Conservation (phyloP, 2,113 vertebrate genomes). For the Ginglymostoma cirratum region DNA sequence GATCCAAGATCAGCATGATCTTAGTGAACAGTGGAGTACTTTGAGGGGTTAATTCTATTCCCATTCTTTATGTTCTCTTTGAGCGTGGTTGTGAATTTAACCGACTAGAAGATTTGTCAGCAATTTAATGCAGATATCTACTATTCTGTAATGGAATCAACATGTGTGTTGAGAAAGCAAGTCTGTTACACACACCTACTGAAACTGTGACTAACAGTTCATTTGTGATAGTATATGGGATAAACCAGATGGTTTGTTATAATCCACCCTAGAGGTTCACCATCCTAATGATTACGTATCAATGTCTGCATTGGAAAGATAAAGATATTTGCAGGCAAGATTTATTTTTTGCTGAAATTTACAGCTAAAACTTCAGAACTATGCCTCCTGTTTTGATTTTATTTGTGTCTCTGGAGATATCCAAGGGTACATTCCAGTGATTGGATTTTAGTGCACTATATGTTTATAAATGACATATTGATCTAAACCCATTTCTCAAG, state of each 20-base stretch:
- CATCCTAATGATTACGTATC: background rate
- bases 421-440: background rate
- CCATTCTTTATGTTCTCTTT: background rate
- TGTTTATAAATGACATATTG: background rate
- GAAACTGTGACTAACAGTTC: background rate
- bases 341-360: background rate
- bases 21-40: background rate
- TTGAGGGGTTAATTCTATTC: background rate
- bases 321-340: background rate
- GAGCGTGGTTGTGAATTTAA: background rate
- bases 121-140: background rate
- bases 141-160: background rate
- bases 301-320: background rate
- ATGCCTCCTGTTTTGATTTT: background rate
- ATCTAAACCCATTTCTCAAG: background rate
- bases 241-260: background rate
- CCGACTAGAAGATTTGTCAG: background rate
- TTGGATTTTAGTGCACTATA: background rate
- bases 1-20: background rate
- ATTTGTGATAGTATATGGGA: background rate
- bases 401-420: background rate
- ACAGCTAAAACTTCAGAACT: background rate
- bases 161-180: background rate
- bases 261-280: background rate
- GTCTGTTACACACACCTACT: background rate